These are phyloP conservation scores for Polyploca ridens DNA, from an alignment of 2,888 invertebrate species.

Conservation along the genomic window DNA sequence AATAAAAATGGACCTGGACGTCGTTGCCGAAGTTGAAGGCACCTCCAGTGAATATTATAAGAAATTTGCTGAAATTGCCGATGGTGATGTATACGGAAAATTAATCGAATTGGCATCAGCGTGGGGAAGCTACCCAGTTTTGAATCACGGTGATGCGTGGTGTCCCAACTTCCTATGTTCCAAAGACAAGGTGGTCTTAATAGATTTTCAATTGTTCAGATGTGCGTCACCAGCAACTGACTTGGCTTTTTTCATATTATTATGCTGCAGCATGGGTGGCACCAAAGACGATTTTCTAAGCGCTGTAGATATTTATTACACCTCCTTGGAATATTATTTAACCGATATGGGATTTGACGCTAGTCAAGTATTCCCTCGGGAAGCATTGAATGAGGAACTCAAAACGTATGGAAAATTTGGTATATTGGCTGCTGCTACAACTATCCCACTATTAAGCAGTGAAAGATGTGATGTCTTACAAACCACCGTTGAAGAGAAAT, in stretches of 20 bases:
- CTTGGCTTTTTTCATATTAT: slow-evolving; percentile 45
- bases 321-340: slow-evolving; percentile 47
- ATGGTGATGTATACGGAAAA: slow-evolving; percentile 50
- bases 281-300: slow-evolving; percentile 46
- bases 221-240: slow-evolving; percentile 56
- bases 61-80: slow-evolving; percentile 46
- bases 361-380: slow-evolving; percentile 41
- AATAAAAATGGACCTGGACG: slow-evolving; percentile 45
- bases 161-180: slow-evolving; percentile 55
- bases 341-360: slow-evolving; percentile 52
- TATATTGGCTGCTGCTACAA: slow-evolving; percentile 45
- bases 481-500: slow-evolving; percentile 33
- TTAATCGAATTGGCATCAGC: slow-evolving; percentile 37
- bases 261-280: slow-evolving; percentile 41
- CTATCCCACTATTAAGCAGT: slow-evolving; percentile 51
- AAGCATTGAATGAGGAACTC: slow-evolving; percentile 50
- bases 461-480: slow-evolving; percentile 49
- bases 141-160: slow-evolving; percentile 66
- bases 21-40: slow-evolving; percentile 48
- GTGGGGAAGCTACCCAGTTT: slow-evolving; percentile 41
- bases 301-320: slow-evolving; percentile 51
- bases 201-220: slow-evolving; percentile 61
- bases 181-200: slow-evolving; percentile 42
- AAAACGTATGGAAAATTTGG: slow-evolving; percentile 55
- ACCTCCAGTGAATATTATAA: slow-evolving; percentile 49